Base-by-base conservation (phyloP, 2,888 invertebrate genomes). In the Scaeva pyrastri region DNA sequence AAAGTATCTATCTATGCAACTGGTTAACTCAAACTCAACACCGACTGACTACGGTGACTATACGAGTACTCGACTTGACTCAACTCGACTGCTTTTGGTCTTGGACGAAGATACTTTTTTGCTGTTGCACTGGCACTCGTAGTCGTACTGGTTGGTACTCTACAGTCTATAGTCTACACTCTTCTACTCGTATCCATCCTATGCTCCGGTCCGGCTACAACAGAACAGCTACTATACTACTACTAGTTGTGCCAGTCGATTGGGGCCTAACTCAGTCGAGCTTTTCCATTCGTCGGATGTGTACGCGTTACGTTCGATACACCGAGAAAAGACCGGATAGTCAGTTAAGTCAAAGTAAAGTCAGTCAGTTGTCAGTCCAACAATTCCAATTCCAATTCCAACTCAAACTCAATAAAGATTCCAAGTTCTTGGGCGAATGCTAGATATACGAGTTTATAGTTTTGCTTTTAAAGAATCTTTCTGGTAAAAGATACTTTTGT, bases 231-330 rank as follows among this genome's bases (percentile, higher is more conserved):
- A 39, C 19, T 19, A 16, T 66, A 36, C 71, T 56, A 74, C 82
- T 82, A 86, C 81, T 82, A 86, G 85, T 86, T 81, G 81, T 81
- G 41, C 71, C 77, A 64, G 71, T 70, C 77, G 77, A 71, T 82
- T 41, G 72, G 73, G 77, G 82, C 23, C 68, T 78, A 74, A 82
- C 56, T 86, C 82, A 86, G 86, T 86, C 74, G 86, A 86, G 86
- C 86, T 86, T 86, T 82, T 86, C 81, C 86, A 86, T 86, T 82
- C 86, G 86, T 86, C 86, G 86, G 82, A 86, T 86, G 86, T 86
- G 86, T 86, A 82, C 86, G 86, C 82, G 77, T 86, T 82, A 26
- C 71, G 81, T 81, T 80, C 55, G 72, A 68, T 79, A 78, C 41
- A 62, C 50, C n/a, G n/a, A 52, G 66, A 16, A 64, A 66, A 66